phyloP scores from a whole-genome alignment of 64 coral and sea anemone genomes.

The Pachyseris speciosa region DNA sequence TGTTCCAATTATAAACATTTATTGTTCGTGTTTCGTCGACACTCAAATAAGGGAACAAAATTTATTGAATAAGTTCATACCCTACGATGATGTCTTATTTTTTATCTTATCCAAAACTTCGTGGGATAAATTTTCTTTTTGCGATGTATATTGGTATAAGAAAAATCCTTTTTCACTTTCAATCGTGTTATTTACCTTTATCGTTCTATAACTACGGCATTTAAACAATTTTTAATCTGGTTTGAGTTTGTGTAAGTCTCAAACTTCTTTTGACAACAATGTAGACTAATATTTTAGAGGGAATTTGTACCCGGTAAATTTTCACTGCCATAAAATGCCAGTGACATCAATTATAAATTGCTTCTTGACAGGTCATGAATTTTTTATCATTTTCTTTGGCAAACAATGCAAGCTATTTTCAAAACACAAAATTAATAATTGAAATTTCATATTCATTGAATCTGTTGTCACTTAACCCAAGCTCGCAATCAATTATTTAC shows the following conservation, averaged over 20 bases:
- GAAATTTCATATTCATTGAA: constrained; percentile 88
- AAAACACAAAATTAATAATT: constrained; percentile 78
- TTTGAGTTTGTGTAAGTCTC: neutral
- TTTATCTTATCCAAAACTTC: neutral
- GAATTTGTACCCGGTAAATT: constrained; percentile 11
- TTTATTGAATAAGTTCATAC: neutral
- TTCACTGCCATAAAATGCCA: constrained; percentile 84
- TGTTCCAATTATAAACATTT: neutral
- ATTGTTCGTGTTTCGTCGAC: neutral
- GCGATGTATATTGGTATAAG: neutral
- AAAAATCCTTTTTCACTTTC: neutral
- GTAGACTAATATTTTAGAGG: neutral
- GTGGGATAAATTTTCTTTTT: neutral
- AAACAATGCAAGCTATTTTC: constrained; percentile 81
- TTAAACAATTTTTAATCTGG: too few species aligned
- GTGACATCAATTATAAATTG: constrained; percentile 61
- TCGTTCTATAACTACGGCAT: neutral
- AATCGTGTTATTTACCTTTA: neutral
- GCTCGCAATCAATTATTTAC: constrained; percentile 37
- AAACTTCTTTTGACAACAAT: neutral
- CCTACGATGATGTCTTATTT: neutral
- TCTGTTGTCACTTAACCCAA: constrained; percentile 75
- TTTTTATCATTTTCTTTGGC: constrained; percentile 63
- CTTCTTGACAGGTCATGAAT: constrained; percentile 66
- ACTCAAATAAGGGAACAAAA: constrained; percentile 4